Percentiles rank a stretch among this genome's conserved stretches.
Conservation (phyloP, 2,797 vertebrate species). For the Gouania willdenowi region DNA sequence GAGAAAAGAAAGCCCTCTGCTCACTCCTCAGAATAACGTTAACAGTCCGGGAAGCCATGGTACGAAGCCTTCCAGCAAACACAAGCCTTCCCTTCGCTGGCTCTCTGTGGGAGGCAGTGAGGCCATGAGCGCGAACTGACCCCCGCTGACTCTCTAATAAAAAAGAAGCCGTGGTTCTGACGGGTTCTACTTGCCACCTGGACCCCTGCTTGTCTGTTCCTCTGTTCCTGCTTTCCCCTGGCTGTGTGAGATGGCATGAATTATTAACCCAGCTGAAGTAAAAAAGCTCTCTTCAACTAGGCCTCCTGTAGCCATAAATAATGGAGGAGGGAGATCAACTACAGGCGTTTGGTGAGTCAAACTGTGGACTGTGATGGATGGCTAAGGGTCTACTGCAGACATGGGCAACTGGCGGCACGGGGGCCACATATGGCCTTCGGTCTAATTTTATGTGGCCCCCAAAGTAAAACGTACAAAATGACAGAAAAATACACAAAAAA, state of each 20-base stretch:
- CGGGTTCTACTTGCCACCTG: conserved; percentile 57
- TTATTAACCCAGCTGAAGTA: conserved; percentile 83
- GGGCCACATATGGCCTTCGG: no score
- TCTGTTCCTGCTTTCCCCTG: conserved; percentile 65
- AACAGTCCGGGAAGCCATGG: conserved; percentile 30
- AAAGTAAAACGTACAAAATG: no score
- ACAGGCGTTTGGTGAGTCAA: conserved; percentile 78
- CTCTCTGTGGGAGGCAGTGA: conserved; percentile 39
- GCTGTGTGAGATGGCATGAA: conserved; percentile 73
- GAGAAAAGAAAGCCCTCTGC: conserved; percentile 9
- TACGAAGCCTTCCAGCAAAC: conserved; percentile 30
- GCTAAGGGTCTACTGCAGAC: conserved; percentile 53
- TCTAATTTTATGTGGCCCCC: no score
- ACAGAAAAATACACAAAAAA: no score
- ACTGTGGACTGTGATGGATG: conserved; percentile 70
- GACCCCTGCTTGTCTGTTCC: conserved; percentile 57
- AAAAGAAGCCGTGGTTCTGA: conserved; percentile 61
- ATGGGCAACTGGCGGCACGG: no score
- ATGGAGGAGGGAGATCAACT: conserved; percentile 75
- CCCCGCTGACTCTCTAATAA: conserved; percentile 60
- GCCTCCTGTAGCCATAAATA: conserved; percentile 77
- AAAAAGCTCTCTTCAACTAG: conserved; percentile 74
- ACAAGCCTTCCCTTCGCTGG: conserved; percentile 23
- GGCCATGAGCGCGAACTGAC: conserved; percentile 33
- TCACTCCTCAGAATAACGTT: conserved; percentile 34